Evolutionary conservation across 37 sponge, comb jelly and placozoan genomes (phyloP).

Genomic region (Ephydatia muelleri): DNA sequence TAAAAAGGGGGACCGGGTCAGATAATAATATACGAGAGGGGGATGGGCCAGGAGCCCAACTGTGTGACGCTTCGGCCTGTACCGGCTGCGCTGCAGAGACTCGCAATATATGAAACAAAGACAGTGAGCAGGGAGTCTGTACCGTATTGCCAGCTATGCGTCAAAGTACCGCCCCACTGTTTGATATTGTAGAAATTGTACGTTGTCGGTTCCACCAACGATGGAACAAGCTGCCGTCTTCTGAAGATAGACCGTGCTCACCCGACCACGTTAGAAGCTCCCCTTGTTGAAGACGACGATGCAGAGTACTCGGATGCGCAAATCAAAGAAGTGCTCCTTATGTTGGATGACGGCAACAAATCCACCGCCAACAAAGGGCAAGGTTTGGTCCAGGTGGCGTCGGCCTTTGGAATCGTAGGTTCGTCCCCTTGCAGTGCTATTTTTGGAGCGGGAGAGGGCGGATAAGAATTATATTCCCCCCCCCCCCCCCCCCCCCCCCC

Average conservation of each 20-base stretch:
- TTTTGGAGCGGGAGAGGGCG: too few species aligned
- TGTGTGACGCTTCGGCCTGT: slow-evolving; percentile 39
- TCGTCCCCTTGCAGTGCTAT: slow-evolving; percentile 10
- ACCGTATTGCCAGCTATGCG: too few species aligned
- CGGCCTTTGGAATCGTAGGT: slow-evolving; percentile 84
- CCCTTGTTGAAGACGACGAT: slow-evolving; percentile 41
- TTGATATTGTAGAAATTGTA: slow-evolving; percentile 39
- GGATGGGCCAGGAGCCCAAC: neutral
- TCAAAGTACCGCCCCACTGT: too few species aligned
- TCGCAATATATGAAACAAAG: slow-evolving; percentile 77
- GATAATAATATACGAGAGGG: too few species aligned
- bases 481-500: too few species aligned
- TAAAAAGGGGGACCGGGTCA: too few species aligned
- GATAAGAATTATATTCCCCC: too few species aligned
- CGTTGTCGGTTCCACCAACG: slow-evolving; percentile 70
- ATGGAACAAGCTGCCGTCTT: slow-evolving; percentile 53
- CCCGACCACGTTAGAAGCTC: neutral
- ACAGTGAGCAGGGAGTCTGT: slow-evolving; percentile 39
- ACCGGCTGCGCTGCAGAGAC: slow-evolving; percentile 63
- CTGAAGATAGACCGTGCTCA: slow-evolving; percentile 78
- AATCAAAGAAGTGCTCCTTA: slow-evolving; percentile 52
- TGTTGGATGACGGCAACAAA: slow-evolving; percentile 63
- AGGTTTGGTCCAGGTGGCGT: slow-evolving; percentile 64
- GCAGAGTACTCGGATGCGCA: slow-evolving; percentile 31
- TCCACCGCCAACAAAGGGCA: slow-evolving; percentile 37